These are phyloP conservation scores for Lynx canadensis DNA, from an alignment of 2,113 vertebrate genomes.

Conservation along the genomic window DNA sequence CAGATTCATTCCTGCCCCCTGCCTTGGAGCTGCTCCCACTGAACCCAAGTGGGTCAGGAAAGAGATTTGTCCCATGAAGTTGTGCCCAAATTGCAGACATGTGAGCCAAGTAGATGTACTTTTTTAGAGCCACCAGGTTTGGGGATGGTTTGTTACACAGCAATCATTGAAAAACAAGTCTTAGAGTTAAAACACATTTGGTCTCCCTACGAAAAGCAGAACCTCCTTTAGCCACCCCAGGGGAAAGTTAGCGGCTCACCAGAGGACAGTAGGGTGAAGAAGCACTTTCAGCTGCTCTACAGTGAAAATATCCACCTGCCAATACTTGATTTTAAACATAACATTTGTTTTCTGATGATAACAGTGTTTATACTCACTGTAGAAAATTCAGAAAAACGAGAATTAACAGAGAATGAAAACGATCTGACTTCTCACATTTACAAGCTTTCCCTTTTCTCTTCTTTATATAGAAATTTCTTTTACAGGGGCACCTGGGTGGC, in stretches of 20 bases:
- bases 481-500: too few species aligned
- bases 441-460: neutral
- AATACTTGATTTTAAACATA: neutral
- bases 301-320: neutral
- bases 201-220: neutral
- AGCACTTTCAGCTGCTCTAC: neutral
- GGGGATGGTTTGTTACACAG: neutral
- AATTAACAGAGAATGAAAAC: neutral
- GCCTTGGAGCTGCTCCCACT: neutral
- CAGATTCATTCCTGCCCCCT: neutral
- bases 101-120: neutral
- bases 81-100: neutral
- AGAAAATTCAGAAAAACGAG: neutral
- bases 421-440: neutral
- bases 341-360: neutral
- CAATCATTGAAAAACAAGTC: neutral
- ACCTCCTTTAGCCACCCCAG: neutral
- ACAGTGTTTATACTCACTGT: neutral
- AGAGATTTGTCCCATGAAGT: neutral
- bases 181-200: neutral
- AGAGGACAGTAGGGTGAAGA: too few species aligned
- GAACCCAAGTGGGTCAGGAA: too few species aligned
- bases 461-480: too few species aligned
- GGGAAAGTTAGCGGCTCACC: neutral
- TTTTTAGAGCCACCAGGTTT: neutral